Evolutionary conservation across 2,888 invertebrate genomes (phyloP).

Genomic region (Agonum fuliginosum): DNA sequence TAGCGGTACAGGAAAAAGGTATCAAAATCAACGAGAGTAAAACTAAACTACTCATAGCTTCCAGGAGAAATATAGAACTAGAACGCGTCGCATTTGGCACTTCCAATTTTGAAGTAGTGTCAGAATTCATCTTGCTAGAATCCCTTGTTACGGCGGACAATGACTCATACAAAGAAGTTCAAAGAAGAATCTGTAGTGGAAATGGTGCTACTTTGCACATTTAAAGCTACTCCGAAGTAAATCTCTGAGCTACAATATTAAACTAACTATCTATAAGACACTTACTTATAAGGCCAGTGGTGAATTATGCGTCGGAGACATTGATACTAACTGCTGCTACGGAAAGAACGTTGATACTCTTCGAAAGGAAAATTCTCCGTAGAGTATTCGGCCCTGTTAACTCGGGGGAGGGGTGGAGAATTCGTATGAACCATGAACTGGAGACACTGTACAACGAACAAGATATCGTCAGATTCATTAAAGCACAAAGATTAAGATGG

Average conservation of each 20-base stretch:
- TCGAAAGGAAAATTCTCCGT: not conserved
- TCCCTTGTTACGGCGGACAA: slow-evolving; percentile 3
- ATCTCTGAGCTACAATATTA: no score
- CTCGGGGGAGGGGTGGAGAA: no score
- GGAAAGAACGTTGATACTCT: not conserved
- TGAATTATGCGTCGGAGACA: not conserved
- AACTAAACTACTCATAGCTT: slow-evolving; percentile 12
- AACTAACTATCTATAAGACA: not conserved
- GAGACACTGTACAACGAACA: not conserved
- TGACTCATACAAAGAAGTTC: no score
- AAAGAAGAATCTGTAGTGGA: slow-evolving; percentile 1
- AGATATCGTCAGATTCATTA: not conserved
- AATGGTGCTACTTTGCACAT: slow-evolving; percentile 14
- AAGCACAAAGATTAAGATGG: slow-evolving; percentile 6
- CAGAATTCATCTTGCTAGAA: slow-evolving; percentile 3
- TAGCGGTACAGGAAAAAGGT: not conserved
- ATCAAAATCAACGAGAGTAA: not conserved
- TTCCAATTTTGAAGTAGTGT: slow-evolving; percentile 5
- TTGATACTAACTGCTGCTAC: not conserved
- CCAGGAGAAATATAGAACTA: not conserved
- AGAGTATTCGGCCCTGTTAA: not conserved
- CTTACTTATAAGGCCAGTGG: not conserved
- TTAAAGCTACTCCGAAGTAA: not conserved
- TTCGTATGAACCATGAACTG: not conserved
- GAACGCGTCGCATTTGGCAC: slow-evolving; percentile 6